Percentiles rank a stretch among this genome's conserved stretches.
These are phyloP conservation scores for Danio jaintianensis DNA, from an alignment of 2,797 vertebrate species.

Conservation along the genomic window DNA sequence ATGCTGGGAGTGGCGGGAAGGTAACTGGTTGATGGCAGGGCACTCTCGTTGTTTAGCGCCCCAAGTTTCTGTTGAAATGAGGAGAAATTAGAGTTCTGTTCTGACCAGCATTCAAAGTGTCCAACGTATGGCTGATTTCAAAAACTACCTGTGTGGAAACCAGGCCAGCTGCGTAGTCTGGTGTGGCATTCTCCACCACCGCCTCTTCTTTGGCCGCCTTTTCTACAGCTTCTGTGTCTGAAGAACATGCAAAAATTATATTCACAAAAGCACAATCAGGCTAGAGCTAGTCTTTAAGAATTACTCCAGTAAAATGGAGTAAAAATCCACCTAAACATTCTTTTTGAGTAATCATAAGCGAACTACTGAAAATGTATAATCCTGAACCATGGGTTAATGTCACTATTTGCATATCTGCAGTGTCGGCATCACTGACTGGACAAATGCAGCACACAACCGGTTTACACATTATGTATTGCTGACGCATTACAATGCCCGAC, in stretches of 20 bases:
- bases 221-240: constrained; percentile 91
- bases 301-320: too few species aligned
- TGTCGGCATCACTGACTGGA: too few species aligned
- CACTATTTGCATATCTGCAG: too few species aligned
- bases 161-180: constrained; percentile 96
- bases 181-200: constrained; percentile 93
- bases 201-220: constrained; percentile 95
- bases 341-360: too few species aligned
- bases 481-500: too few species aligned
- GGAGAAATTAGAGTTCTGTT: background rate
- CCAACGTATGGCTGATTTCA: background rate
- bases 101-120: background rate
- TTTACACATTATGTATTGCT: too few species aligned
- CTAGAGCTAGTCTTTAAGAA: too few species aligned
- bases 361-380: too few species aligned
- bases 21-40: constrained; percentile 95
- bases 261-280: background rate
- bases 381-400: too few species aligned
- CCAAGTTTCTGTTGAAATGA: constrained; percentile 87
- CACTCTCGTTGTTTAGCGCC: constrained; percentile 89
- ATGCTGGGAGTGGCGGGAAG: constrained; percentile 95
- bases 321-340: too few species aligned
- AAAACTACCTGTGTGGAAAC: constrained; percentile 91
- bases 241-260: constrained; percentile 10
- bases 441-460: too few species aligned